A percentile compares a stretch with the other conserved stretches of the same genome.
Evolutionary conservation across 2,113 vertebrate species (phyloP).

Genomic region (Empidonax alnorum): DNA sequence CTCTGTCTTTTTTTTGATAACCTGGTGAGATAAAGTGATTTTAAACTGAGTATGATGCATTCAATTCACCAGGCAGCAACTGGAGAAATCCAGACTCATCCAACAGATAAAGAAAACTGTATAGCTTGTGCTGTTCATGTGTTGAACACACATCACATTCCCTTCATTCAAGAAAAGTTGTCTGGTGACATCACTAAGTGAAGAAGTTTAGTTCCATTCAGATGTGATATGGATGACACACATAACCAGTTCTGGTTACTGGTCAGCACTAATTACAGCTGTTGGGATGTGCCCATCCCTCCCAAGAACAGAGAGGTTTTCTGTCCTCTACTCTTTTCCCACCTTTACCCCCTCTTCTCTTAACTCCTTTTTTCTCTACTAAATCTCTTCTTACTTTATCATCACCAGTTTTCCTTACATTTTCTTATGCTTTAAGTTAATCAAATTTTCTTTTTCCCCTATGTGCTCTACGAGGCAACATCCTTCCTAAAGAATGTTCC

Average conservation of each 20-base stretch:
- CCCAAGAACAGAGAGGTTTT: neutral
- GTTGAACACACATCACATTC: neutral
- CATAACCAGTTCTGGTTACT: neutral
- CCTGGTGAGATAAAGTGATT: neutral
- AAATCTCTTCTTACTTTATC: neutral
- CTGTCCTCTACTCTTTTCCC: neutral
- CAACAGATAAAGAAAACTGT: neutral
- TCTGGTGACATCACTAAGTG: neutral
- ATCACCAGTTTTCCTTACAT: neutral
- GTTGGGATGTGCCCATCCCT: neutral
- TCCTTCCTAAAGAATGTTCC: neutral
- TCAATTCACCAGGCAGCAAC: neutral
- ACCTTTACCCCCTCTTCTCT: neutral
- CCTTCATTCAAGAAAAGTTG: neutral
- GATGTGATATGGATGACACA: neutral
- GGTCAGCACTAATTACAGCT: neutral
- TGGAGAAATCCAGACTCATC: neutral
- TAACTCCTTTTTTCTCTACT: neutral
- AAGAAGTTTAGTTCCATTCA: neutral
- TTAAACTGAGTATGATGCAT: neutral
- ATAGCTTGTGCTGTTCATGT: neutral
- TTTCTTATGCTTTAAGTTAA: neutral
- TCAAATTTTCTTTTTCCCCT: fast-evolving
- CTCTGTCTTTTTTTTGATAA: neutral
- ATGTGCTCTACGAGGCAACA: neutral